A percentile compares a stretch with the other conserved stretches of the same genome.
These are phyloP conservation scores for Drosophila limbata DNA, from an alignment of 2,888 invertebrate species.

Conservation along the genomic window DNA sequence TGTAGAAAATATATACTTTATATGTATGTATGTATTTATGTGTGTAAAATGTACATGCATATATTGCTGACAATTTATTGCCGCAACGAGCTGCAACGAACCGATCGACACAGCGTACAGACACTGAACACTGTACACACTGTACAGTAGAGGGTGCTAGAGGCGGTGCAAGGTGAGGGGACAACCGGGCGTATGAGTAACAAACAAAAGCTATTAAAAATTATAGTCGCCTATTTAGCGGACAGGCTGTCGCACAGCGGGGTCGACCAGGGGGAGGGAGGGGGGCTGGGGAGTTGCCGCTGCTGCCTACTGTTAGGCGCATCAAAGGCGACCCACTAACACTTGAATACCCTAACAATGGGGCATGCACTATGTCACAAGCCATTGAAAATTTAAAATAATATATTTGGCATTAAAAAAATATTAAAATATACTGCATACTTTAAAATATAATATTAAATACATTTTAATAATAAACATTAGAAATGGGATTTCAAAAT, in stretches of 20 bases:
- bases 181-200: slow-evolving; percentile 62
- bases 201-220: slow-evolving; percentile 68
- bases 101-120: slow-evolving; percentile 22
- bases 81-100: slow-evolving; percentile 39
- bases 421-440: too few relatives aligned
- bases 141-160: background rate
- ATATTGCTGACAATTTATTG: slow-evolving; percentile 56
- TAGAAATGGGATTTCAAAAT: too few relatives aligned
- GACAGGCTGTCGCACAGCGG: slow-evolving; percentile 18
- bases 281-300: slow-evolving; percentile 23
- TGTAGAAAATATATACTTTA: background rate
- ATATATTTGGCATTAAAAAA: too few relatives aligned
- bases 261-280: background rate
- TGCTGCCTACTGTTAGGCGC: slow-evolving; percentile 66
- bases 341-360: slow-evolving; percentile 40
- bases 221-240: slow-evolving; percentile 66
- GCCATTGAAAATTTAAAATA: background rate
- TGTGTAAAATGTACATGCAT: background rate
- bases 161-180: background rate
- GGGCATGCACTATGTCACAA: background rate
- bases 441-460: too few relatives aligned
- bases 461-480: too few relatives aligned
- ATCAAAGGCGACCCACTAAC: slow-evolving; percentile 65
- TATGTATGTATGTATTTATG: too few relatives aligned
- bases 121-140: background rate